phyloP scores from a whole-genome alignment of 2,888 invertebrate genomes.

The Scaptomyza polygonia region DNA sequence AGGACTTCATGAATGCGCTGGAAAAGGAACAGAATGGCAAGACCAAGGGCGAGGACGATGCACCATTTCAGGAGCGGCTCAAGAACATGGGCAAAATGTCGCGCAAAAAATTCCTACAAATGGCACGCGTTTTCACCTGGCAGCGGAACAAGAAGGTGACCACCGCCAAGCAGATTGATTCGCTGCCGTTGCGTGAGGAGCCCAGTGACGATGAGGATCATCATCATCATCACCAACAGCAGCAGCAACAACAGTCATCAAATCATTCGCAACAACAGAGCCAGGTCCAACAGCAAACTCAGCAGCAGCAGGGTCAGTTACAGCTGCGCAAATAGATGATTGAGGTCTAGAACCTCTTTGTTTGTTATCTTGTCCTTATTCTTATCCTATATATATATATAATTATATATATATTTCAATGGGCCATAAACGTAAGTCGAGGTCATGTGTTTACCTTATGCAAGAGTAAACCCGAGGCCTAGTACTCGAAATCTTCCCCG shows the following conservation, averaged over 20 bases:
- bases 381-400: no score
- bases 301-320: constrained; percentile 63
- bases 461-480: constrained; percentile 38
- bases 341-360: constrained; percentile 37
- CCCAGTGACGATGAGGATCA: constrained; percentile 87
- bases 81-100: constrained; percentile 94
- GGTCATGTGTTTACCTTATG: constrained; percentile 39
- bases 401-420: no score
- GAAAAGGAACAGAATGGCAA: constrained; percentile 89
- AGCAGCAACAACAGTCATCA: constrained; percentile 42
- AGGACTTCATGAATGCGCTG: constrained; percentile 93
- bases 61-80: constrained; percentile 89
- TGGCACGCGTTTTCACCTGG: constrained; percentile 91
- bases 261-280: constrained; percentile 44
- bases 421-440: constrained; percentile 63
- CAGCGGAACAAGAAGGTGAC: constrained; percentile 86
- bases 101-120: constrained; percentile 91
- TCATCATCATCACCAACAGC: constrained; percentile 82
- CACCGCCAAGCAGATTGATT: constrained; percentile 85
- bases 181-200: constrained; percentile 87
- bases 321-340: constrained; percentile 72
- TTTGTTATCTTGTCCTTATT: constrained; percentile 68
- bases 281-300: constrained; percentile 51
- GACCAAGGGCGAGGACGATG: constrained; percentile 87
- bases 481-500: constrained; percentile 46